phyloP scores from a whole-genome alignment of 2,888 invertebrate species.

The Dyspetes luteomarginatus region DNA sequence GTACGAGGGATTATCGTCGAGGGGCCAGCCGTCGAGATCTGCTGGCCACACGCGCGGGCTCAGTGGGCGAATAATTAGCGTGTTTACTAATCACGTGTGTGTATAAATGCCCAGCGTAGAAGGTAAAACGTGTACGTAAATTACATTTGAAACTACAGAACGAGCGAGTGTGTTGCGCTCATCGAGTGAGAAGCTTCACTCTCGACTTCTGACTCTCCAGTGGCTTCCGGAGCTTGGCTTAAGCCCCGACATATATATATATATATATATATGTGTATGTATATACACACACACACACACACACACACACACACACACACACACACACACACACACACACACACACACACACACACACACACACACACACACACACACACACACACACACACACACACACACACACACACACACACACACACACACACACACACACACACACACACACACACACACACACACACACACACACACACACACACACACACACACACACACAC shows the following conservation, averaged over 20 bases:
- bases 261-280: too few species aligned
- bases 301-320: neutral
- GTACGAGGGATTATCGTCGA: neutral
- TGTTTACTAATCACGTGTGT: constrained; percentile 51
- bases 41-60: neutral
- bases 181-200: neutral
- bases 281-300: neutral
- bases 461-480: neutral
- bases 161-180: neutral
- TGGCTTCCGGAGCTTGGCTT: constrained; percentile 1
- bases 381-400: neutral
- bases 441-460: constrained; percentile 9
- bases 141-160: constrained; percentile 54
- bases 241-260: too few species aligned
- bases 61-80: constrained; percentile 48
- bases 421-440: neutral
- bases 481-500: constrained; percentile 9
- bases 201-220: constrained; percentile 18
- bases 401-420: constrained; percentile 10
- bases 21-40: neutral
- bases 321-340: neutral
- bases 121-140: constrained; percentile 48
- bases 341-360: neutral
- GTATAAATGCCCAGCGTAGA: neutral
- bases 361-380: constrained; percentile 2